Percentiles rank a stretch among this genome's conserved stretches.
These are phyloP conservation scores for Phaedon cochleariae DNA, from an alignment of 2,888 invertebrate species.

Conservation along the genomic window DNA sequence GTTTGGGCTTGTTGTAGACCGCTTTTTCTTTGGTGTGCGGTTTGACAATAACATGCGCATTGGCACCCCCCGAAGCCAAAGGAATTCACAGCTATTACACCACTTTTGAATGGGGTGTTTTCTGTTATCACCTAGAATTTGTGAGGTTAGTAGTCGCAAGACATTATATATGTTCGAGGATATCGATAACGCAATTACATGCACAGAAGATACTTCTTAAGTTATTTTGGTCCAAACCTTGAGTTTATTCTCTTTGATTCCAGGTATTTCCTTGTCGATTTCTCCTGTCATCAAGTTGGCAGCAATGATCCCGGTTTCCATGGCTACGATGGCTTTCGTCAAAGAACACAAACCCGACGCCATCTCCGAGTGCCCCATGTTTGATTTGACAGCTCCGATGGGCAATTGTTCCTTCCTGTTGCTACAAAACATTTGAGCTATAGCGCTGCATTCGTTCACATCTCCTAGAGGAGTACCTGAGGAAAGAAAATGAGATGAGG, in stretches of 20 bases:
- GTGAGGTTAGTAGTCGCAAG: no score
- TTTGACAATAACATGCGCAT: conserved; percentile 64
- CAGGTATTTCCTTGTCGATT: conserved; percentile 66
- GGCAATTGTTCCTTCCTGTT: conserved; percentile 66
- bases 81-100: conserved; percentile 69
- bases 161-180: no score
- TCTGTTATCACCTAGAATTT: conserved; percentile 63
- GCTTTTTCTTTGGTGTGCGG: conserved; percentile 55
- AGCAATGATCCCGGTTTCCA: conserved; percentile 74
- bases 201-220: neutral
- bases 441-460: conserved; percentile 40
- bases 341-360: conserved; percentile 66
- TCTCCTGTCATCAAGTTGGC: conserved; percentile 75
- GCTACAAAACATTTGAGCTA: conserved; percentile 38
- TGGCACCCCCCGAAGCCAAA: conserved; percentile 75
- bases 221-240: conserved; percentile 49
- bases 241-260: conserved; percentile 65
- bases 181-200: neutral
- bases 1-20: conserved; percentile 33
- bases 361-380: conserved; percentile 63
- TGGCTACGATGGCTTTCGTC: conserved; percentile 72
- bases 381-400: conserved; percentile 66
- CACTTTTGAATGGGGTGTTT: conserved; percentile 64
- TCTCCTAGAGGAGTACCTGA: conserved; percentile 60
- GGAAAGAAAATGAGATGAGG: no score